Evolutionary conservation across 2,113 vertebrate genomes (phyloP), one percentile per base, ranked within the genome.

Genomic region (Phylloscopus trochiloides): DNA sequence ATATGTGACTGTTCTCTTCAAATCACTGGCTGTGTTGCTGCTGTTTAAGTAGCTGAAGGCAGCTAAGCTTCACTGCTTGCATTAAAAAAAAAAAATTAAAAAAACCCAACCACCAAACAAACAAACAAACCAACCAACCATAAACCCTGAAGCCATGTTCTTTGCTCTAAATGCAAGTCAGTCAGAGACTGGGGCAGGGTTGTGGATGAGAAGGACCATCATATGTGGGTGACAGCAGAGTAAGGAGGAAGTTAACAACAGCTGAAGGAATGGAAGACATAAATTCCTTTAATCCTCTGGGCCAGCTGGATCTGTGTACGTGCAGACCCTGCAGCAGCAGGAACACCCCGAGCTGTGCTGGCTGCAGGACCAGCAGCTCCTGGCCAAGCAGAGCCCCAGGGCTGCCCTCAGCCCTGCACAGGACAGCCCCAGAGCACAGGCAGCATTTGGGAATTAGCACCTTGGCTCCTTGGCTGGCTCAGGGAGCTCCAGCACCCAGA

Each of bases 331-430:
- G 16, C 26, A 65, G 8, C 58, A 36, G 42, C 34, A 12, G 0
- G 0, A 47, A 2, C 10, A 3, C 7, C 0, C 36, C 0, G 0
- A 26, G 65, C 16, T 28, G 19, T 5, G 1, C 43, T 8, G 31
- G 11, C 73, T 77, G 47, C 6, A 9, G 57, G 18, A 42, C 15
- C 42, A 51, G 31, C 19, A 26, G 47, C 36, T 66, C 11, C 6
- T 40, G 29, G 8, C n/a, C 26, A 22, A 29, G 61, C 36, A 13
- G 72, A 58, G 45, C 75, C 0, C 28, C 4, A 34, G 25, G 18
- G 34, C 34, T 40, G 74, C 59, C 48, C 52, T 31, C 48, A 22
- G 2, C 16, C 17, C 4, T 6, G 21, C 2, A 0, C 24, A 7
- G 80, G 32, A 52, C 32, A 82, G 43, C 18, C 9, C 47, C 26